Base-by-base conservation (phyloP, 2,113 vertebrate species). In the Taurulus bubalis region DNA sequence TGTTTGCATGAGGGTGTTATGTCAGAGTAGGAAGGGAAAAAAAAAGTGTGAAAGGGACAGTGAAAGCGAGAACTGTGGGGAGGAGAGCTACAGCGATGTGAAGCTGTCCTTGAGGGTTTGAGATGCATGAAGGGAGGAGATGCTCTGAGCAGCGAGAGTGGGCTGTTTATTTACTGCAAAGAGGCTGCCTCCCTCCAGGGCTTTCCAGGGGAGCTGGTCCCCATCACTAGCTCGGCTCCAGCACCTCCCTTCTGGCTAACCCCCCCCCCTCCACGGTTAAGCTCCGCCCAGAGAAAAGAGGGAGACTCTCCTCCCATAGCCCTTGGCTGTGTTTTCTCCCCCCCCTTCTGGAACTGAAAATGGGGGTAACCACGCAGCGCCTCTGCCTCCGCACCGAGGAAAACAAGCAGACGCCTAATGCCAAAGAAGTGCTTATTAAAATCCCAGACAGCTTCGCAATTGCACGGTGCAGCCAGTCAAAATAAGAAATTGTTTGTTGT, bases 131-230 rank as follows among this genome's bases (percentile, higher is more conserved):
- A 83, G 60, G 82, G 70, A 88, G 71, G 78, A 70, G 81, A 76
- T 77, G 90, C 85, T 85, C 76, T 79, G 81, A 86, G 83, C 58
- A 81, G 77, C 20, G 22, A 92, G 90, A 89, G 92, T 92, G 89
- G 91, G 93, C 85, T 93, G 91, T 94, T 92, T 94, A 93, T 94
- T 95, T 93, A 92, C 91, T 88, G 88, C 87, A 83, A 82, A 79
- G 84, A 82, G 47, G 73, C 91, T 79, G 83, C 90, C 84, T 90
- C 65, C 92, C 89, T 91, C 76, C 51, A 65, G 80, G 88, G 78
- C 87, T 87, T 90, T 89, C 77, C 79, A 89, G 84, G 84, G 85
- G 83, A 81, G 83, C 85, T 85, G 79, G 85, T 89, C 89, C 88
- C 82, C 84, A 75, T 91, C 92, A 79, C 87, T 82, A 89, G 91